These are phyloP conservation scores for Haliclona indistincta DNA, from an alignment of 37 sponge, comb jelly and placozoan genomes.

Conservation along the genomic window DNA sequence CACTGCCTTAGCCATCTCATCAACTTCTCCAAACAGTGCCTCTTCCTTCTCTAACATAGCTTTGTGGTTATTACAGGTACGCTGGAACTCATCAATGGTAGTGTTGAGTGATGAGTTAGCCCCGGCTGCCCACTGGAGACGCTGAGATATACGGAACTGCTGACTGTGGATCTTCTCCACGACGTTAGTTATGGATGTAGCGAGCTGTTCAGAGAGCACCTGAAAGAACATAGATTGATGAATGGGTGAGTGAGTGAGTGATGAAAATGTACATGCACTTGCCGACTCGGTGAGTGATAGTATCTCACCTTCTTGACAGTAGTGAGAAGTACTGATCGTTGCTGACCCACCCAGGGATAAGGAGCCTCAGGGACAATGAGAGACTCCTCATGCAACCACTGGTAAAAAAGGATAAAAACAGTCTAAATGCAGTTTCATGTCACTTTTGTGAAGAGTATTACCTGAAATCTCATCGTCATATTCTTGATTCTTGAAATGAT, in stretches of 20 bases:
- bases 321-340: slow-evolving; percentile 52
- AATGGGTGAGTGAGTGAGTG: too few relatives aligned
- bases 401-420: too few relatives aligned
- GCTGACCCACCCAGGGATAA: slow-evolving; percentile 65
- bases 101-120: slow-evolving; percentile 84
- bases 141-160: slow-evolving; percentile 84
- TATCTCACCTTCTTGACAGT: slow-evolving; percentile 73
- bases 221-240: background rate
- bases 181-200: slow-evolving; percentile 43
- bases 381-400: slow-evolving; percentile 80
- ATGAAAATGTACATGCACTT: too few relatives aligned
- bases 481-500: slow-evolving; percentile 39
- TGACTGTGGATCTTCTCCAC: slow-evolving; percentile 77
- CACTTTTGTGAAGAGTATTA: background rate
- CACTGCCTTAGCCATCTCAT: slow-evolving; percentile 71
- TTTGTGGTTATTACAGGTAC: slow-evolving; percentile 62
- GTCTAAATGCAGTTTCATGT: too few relatives aligned
- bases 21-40: slow-evolving; percentile 65
- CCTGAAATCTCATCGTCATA: slow-evolving; percentile 69
- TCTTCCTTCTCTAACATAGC: slow-evolving; percentile 68
- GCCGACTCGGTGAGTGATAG: too few relatives aligned
- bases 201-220: slow-evolving; percentile 67
- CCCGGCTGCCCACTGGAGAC: slow-evolving; percentile 96
- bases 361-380: slow-evolving; percentile 48
- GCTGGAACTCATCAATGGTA: slow-evolving; percentile 80